Percentiles rank a stretch among this genome's conserved stretches.
Conservation (phyloP, 2,113 vertebrate species). For the Cololabis saira region DNA sequence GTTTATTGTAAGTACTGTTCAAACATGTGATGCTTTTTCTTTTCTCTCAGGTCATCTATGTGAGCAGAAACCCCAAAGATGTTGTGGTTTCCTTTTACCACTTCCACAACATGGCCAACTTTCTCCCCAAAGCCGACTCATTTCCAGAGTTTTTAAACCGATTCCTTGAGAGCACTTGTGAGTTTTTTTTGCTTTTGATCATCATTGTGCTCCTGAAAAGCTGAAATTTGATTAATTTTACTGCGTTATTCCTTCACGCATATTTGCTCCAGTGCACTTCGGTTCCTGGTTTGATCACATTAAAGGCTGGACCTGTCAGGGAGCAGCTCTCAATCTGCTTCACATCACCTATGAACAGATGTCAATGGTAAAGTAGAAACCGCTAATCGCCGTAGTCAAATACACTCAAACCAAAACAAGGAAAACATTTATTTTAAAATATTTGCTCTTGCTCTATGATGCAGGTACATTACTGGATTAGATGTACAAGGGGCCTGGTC, state of each 20-base stretch:
- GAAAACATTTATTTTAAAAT: too few species aligned
- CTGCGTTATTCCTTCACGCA: background rate
- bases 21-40: background rate
- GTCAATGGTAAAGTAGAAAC: slow-evolving; percentile 76
- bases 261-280: slow-evolving; percentile 78
- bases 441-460: too few species aligned
- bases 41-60: slow-evolving; percentile 83
- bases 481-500: too few species aligned
- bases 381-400: too few species aligned
- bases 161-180: slow-evolving; percentile 84
- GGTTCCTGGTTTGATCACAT: slow-evolving; percentile 91
- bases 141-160: slow-evolving; percentile 80
- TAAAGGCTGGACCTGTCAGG: slow-evolving; percentile 84
- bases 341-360: slow-evolving; percentile 87
- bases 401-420: too few species aligned
- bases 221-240: background rate
- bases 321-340: slow-evolving; percentile 72
- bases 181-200: slow-evolving; percentile 23
- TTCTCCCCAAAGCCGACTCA: slow-evolving; percentile 79
- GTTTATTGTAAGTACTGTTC: background rate
- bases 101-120: slow-evolving; percentile 87
- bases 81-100: slow-evolving; percentile 86
- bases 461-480: too few species aligned
- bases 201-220: background rate
- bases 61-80: slow-evolving; percentile 90